Percentiles rank a stretch among this genome's conserved stretches.
Evolutionary conservation across 2,888 invertebrate genomes (phyloP).

Genomic region (Rhamnusium bicolor): DNA sequence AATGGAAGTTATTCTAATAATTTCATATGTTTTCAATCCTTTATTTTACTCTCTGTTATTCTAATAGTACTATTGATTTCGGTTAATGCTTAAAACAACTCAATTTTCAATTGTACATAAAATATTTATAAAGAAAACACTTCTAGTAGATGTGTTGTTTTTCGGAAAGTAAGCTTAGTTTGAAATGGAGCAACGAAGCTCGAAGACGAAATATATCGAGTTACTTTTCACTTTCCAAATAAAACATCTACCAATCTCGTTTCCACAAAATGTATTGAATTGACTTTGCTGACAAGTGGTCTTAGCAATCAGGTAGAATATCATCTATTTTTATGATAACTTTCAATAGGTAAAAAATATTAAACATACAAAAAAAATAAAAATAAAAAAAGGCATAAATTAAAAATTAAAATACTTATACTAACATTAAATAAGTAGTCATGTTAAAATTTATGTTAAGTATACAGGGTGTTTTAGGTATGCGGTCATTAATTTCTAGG

Average conservation of each 20-base stretch:
- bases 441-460: no score
- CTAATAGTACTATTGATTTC: slow-evolving; percentile 32
- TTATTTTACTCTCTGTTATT: background rate
- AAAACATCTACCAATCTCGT: slow-evolving; percentile 36
- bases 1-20: no score
- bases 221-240: slow-evolving; percentile 45
- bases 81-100: slow-evolving; percentile 31
- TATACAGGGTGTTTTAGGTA: no score
- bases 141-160: slow-evolving; percentile 36
- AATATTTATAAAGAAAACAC: slow-evolving; percentile 48
- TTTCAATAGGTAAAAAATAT: no score
- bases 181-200: slow-evolving; percentile 35
- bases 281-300: slow-evolving; percentile 15
- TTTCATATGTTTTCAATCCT: background rate
- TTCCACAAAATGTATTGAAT: background rate
- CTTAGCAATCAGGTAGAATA: slow-evolving; percentile 17
- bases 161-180: slow-evolving; percentile 39
- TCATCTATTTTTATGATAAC: background rate
- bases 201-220: slow-evolving; percentile 41
- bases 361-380: no score
- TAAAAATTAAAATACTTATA: no score
- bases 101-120: slow-evolving; percentile 44
- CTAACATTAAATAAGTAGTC: no score
- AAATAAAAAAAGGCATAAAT: no score
- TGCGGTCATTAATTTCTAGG: no score